Base-by-base conservation (phyloP, 2,888 invertebrate species). In the Cyaniris semiargus region DNA sequence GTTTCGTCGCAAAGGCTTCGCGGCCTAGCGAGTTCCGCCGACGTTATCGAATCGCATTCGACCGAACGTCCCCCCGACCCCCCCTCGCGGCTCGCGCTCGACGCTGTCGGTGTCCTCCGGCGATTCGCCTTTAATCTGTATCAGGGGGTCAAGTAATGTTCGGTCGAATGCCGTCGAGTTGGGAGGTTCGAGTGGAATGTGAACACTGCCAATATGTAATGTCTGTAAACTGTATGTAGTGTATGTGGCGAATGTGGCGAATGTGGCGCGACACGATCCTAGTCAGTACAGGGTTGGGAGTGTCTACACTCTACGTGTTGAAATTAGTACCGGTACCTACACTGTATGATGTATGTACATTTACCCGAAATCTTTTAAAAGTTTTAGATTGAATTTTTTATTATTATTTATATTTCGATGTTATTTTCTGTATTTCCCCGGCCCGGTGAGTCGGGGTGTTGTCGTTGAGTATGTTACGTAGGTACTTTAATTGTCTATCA, bases 221-320 rank as follows among this genome's bases (percentile, higher is more conserved):
- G 66, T 66, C 27, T 31, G 13, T 27, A 66, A 27, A 66, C 15
- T 66, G 27, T 66, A 66, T 27, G 48, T 53, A 38, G 48, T 48
- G 5, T 48, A 15, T 38, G n/a, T n/a, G n/a, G n/a, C n/a, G n/a
- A n/a, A n/a, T n/a, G n/a, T n/a, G n/a, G n/a, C n/a, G n/a, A n/a
- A n/a, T 5, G 53, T 53, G 44, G 44, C 44, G 44, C 44, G 18
- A 89, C 88, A 88, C 93, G 92, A 92, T 93, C 93, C 93, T 93
- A 93, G 93, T 93, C 93, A 93, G 85, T 84, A 88, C 90, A 91
- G 92, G 93, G 92, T 93, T 93, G 92, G 90, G 88, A 89, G 87
- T 75, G 48, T 74, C 53, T 74, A 74, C 23, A 18, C 31, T 74
- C 53, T 74, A 74, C 23, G 27, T 66, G 23, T 60, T 60, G 60